Percentiles rank a stretch among this genome's conserved stretches.
Evolutionary conservation across 2,113 vertebrate species (phyloP).

Genomic region (Scortum barcoo): DNA sequence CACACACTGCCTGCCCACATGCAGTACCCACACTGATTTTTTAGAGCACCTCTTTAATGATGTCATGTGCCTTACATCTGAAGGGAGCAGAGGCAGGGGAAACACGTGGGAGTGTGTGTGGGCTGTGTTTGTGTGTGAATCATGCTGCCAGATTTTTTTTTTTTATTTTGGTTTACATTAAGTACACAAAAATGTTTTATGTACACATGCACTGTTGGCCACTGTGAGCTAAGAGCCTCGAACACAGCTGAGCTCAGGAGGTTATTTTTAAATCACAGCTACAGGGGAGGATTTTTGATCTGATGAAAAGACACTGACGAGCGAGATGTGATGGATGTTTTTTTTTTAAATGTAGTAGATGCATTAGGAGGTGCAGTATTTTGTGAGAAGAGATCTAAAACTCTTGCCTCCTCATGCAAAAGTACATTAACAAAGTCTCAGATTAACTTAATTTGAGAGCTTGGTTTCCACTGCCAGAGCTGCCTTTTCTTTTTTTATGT

Average conservation of each 20-base stretch:
- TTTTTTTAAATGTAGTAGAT: not conserved
- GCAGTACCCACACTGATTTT: conserved; percentile 66
- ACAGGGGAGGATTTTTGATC: conserved; percentile 18
- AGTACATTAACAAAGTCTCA: not conserved
- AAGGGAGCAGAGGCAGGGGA: conserved; percentile 68
- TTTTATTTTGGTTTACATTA: conserved; percentile 36
- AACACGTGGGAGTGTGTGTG: conserved; percentile 78
- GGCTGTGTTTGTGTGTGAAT: conserved; percentile 57
- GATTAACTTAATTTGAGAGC: not conserved
- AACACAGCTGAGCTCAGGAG: conserved; percentile 24
- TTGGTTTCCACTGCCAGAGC: not conserved
- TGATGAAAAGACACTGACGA: not conserved
- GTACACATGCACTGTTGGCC: conserved; percentile 30
- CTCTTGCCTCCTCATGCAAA: not conserved
- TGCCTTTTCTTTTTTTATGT: not conserved
- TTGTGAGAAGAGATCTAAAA: not conserved
- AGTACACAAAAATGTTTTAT: conserved; percentile 37
- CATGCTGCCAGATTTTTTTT: conserved; percentile 29
- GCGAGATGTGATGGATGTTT: not conserved
- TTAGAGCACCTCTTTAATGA: conserved; percentile 77
- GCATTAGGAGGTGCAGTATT: not conserved
- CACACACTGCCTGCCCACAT: conserved; percentile 64
- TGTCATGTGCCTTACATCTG: conserved; percentile 79
- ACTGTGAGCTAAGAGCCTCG: conserved; percentile 37
- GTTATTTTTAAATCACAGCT: conserved; percentile 51